These are phyloP conservation scores for Aphelocoma californica DNA, from an alignment of 2,797 vertebrate species.

Conservation along the genomic window DNA sequence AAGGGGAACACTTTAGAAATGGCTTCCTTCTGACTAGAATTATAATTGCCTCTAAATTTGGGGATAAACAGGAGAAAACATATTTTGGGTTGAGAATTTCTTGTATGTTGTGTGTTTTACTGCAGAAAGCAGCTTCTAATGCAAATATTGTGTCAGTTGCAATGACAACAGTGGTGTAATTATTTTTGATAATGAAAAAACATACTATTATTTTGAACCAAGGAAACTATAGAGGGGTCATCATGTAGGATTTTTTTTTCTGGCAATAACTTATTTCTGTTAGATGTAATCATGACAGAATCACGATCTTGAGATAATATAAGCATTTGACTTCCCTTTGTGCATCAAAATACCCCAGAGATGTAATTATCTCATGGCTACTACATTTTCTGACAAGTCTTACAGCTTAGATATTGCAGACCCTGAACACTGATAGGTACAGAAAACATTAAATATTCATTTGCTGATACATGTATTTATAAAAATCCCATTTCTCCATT, in stretches of 20 bases:
- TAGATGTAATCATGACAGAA: neutral
- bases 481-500: conserved; percentile 31
- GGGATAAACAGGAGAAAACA: neutral
- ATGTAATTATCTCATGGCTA: conserved; percentile 60
- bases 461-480: conserved; percentile 35
- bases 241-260: neutral
- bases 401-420: conserved; percentile 54
- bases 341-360: conserved; percentile 20
- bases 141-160: neutral
- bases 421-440: neutral
- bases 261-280: neutral
- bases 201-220: neutral
- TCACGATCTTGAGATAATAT: neutral
- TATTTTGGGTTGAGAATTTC: neutral
- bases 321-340: conserved; percentile 3
- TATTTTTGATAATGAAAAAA: neutral
- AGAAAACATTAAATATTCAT: conserved; percentile 66
- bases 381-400: conserved; percentile 33
- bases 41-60: neutral
- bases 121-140: neutral
- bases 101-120: neutral
- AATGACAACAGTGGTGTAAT: neutral
- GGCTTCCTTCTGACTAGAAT: neutral
- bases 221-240: neutral
- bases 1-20: conserved; percentile 1